phyloP scores from a whole-genome alignment of 2,888 invertebrate genomes.

The Dromius quadrimaculatus region DNA sequence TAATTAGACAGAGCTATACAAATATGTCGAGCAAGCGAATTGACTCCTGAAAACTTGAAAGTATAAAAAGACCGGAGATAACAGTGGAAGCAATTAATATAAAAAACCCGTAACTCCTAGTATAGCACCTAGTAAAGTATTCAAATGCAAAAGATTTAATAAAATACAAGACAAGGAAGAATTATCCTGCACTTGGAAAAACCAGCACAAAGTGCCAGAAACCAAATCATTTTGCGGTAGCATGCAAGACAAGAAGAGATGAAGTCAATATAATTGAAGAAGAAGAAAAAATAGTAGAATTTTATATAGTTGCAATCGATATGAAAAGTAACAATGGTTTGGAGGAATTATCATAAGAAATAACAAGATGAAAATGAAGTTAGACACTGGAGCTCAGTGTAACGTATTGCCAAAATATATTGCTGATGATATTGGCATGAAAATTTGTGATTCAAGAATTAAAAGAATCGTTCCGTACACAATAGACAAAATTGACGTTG shows the following conservation, averaged over 20 bases:
- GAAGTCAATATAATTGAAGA: background rate
- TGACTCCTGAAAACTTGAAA: background rate
- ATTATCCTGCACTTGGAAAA: constrained; percentile 52
- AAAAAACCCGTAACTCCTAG: background rate
- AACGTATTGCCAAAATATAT: background rate
- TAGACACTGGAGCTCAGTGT: constrained; percentile 40
- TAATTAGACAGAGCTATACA: constrained; percentile 1
- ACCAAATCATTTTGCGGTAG: constrained; percentile 39
- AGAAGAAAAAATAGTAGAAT: background rate
- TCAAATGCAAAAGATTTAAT: constrained; percentile 53
- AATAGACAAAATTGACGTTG: background rate
- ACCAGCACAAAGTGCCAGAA: constrained; percentile 47
- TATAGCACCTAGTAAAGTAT: background rate
- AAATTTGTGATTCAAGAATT: background rate
- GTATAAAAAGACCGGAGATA: constrained; percentile 33
- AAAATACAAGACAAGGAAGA: constrained; percentile 43
- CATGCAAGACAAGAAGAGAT: constrained; percentile 16
- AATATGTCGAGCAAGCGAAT: background rate
- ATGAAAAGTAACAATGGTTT: background rate
- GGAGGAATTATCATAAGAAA: background rate
- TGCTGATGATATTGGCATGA: background rate
- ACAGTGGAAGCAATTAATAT: constrained; percentile 40
- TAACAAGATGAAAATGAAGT: constrained; percentile 1
- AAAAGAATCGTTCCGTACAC: background rate
- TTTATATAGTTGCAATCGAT: background rate